Evolutionary conservation across 2,113 vertebrate genomes (phyloP).

Genomic region (Mungos mungo): DNA sequence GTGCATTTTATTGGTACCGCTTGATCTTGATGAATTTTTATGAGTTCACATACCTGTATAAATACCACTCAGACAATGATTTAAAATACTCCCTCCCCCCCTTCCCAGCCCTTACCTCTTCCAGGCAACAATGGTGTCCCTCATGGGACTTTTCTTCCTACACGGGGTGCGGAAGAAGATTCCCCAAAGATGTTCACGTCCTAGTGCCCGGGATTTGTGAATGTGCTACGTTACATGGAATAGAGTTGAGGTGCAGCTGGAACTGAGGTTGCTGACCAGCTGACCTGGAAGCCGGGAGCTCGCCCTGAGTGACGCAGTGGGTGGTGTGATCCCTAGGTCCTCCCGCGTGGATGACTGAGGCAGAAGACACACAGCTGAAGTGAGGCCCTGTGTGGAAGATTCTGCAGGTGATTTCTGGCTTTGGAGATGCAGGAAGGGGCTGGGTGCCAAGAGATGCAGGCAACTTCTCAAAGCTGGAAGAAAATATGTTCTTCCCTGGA

Average conservation of each 20-base stretch:
- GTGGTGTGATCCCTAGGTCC: background rate
- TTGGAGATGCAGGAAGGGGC: background rate
- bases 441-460: background rate
- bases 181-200: no score
- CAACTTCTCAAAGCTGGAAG: background rate
- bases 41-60: background rate
- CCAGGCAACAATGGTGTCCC: background rate
- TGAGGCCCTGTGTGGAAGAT: no score
- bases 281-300: background rate
- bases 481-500: background rate
- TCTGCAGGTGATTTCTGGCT: background rate
- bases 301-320: rapidly evolving
- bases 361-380: background rate
- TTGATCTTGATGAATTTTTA: background rate
- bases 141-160: background rate
- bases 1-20: background rate
- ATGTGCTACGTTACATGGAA: no score
- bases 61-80: background rate
- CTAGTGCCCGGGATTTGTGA: background rate
- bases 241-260: rapidly evolving
- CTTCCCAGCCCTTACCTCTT: background rate
- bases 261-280: no score
- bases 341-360: rapidly evolving
- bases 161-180: background rate
- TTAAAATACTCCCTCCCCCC: background rate